Evolutionary conservation across 2,113 vertebrate genomes (phyloP).

Genomic region (Saguinus midas): DNA sequence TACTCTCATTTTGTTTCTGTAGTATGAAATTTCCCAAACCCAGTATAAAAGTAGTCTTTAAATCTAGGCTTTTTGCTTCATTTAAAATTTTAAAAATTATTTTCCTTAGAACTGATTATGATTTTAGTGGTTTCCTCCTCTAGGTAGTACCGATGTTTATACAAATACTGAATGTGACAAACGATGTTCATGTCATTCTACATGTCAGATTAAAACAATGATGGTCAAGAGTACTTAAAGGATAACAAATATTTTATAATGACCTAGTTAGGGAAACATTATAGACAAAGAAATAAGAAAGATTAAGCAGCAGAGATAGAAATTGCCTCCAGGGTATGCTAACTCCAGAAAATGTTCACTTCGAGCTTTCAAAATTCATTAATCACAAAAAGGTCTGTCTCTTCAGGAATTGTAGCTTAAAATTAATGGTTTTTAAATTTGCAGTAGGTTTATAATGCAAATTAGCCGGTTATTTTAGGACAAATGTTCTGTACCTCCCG

Average conservation of each 20-base stretch:
- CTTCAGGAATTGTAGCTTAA: slow-evolving; percentile 30
- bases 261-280: slow-evolving; percentile 60
- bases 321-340: slow-evolving; percentile 44
- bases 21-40: not conserved
- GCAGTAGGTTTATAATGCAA: not conserved
- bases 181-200: not conserved
- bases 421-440: slow-evolving; percentile 49
- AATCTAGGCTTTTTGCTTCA: not conserved
- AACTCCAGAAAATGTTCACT: slow-evolving; percentile 47
- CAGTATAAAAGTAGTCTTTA: not conserved
- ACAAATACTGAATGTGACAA: slow-evolving; percentile 17
- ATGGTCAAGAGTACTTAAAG: slow-evolving; percentile 26
- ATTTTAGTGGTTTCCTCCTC: not conserved
- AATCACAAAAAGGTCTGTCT: slow-evolving; percentile 38
- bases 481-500: not conserved
- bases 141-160: not conserved
- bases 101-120: not conserved
- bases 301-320: slow-evolving; percentile 44
- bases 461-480: slow-evolving; percentile 33
- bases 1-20: not conserved
- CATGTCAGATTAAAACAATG: not conserved
- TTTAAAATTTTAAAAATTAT: slow-evolving; percentile 43
- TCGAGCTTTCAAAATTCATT: slow-evolving; percentile 45
- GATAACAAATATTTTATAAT: slow-evolving; percentile 35
- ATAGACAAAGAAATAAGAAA: slow-evolving; percentile 45